Base-by-base conservation (phyloP, 2,113 vertebrate species). In the Gnathonemus longibarbis region DNA sequence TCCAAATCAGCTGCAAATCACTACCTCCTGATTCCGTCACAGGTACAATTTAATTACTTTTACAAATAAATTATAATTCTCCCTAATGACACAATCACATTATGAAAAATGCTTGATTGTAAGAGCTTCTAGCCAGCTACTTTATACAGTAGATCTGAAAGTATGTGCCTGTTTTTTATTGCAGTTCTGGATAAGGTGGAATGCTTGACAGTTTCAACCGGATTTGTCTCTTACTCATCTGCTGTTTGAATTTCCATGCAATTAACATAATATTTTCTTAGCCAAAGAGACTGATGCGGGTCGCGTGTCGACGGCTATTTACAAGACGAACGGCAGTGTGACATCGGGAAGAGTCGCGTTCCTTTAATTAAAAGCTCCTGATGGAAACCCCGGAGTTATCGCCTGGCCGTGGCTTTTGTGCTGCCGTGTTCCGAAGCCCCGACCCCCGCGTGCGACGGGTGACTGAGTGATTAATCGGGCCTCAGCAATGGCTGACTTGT, bases 391-490 rank as follows among this genome's bases (percentile, higher is more conserved):
- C 5, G 24, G 17, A 24, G 89, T 62, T 58, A 46, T 53, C 52
- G 21, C 49, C 2, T 21, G 31, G 46, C 70, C 3, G 4, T 89
- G 6, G 13, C 46, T 89, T 88, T 88, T 88, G 88, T 88, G 17
- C 21, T 0, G 13, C 7, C 21, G 27, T 35, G 45, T 27, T 74
- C 21, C 42, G 6, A 31, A 9, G 42, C n/a, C 45, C 19, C 19
- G 62, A 88, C 42, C 1, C 5, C 27, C 39, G 13, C n/a, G n/a
- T 49, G 21, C 49, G 70, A 89, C n/a, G 49, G 66, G 24, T 48
- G 58, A 74, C 58, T 24, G 88, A 89, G 46, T 80, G 88, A 89
- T 89, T 89, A 88, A 80, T 89, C 66, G 70, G 62, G 27, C 42
- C 46, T 2, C 46, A 52, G 52, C 39, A 89, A 89, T 80, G n/a